Conservation (phyloP, 2,888 invertebrate species). For the Gymnocheta viridis region DNA sequence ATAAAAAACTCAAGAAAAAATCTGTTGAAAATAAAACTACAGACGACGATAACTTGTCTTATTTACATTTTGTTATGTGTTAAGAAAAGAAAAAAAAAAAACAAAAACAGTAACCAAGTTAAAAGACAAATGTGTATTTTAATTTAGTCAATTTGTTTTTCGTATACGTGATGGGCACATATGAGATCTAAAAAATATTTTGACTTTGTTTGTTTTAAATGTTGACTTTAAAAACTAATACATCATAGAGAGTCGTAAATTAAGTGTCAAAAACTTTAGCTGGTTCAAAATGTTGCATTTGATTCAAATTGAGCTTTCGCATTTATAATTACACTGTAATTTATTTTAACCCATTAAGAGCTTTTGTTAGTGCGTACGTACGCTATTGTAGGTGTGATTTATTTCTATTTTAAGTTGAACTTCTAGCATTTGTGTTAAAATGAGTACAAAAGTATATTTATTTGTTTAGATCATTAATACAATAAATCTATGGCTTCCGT, state of each 20-base stretch:
- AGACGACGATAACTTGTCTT: neutral
- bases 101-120: neutral
- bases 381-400: neutral
- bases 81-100: neutral
- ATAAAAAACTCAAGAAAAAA: slow-evolving; percentile 13
- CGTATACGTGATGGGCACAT: neutral
- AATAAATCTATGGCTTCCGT: neutral
- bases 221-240: neutral
- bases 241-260: neutral
- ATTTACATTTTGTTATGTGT: slow-evolving; percentile 24
- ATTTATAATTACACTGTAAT: neutral
- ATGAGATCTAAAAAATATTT: neutral
- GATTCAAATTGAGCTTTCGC: neutral
- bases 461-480: neutral
- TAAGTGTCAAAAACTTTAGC: neutral
- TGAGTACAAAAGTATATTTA: neutral
- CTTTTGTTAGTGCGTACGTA: neutral
- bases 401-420: neutral
- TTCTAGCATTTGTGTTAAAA: neutral
- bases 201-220: slow-evolving; percentile 20
- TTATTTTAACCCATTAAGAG: neutral
- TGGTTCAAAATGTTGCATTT: neutral
- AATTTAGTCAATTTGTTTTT: slow-evolving; percentile 9
- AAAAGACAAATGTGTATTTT: no score
- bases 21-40: slow-evolving; percentile 30